Evolutionary conservation across 1,140 invertebrate species (phyloP).

Genomic region (Dendroctonus ponderosae): DNA sequence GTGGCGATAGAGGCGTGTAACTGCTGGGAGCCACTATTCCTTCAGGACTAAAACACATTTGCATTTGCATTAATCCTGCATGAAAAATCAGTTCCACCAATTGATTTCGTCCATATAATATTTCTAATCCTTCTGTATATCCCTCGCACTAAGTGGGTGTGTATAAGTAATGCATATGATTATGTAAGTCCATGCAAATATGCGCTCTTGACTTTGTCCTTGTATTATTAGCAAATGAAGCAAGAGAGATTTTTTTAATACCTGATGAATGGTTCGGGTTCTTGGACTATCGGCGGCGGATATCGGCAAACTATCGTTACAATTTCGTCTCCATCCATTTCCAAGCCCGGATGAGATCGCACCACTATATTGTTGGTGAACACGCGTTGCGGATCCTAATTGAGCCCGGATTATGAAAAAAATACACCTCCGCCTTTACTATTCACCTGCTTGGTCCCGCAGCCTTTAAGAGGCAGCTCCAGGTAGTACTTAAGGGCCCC

Average conservation of each 20-base stretch:
- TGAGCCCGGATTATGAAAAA: no score
- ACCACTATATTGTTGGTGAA: constrained; percentile 95
- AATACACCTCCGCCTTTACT: background rate
- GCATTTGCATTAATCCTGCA: background rate
- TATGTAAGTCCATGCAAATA: no score
- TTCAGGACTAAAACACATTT: background rate
- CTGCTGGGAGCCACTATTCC: background rate
- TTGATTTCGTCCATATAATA: background rate
- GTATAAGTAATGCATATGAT: no score
- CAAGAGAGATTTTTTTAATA: background rate
- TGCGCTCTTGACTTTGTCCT: no score
- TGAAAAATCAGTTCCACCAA: background rate
- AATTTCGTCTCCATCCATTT: constrained; percentile 93
- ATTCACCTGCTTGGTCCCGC: constrained; percentile 82
- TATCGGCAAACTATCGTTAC: constrained; percentile 93
- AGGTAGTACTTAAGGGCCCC: constrained; percentile 75
- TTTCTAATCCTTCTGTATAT: background rate
- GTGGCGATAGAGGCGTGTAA: constrained; percentile 40
- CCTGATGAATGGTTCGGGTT: constrained; percentile 40
- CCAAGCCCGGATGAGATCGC: constrained; percentile 83
- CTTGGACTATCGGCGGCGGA: constrained; percentile 80
- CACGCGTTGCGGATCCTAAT: constrained; percentile 79
- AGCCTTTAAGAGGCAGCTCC: constrained; percentile 86
- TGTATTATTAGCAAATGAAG: no score
- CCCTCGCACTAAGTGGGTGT: no score